Evolutionary conservation across 2,888 invertebrate species (phyloP).

Genomic region (Dryobota labecula): DNA sequence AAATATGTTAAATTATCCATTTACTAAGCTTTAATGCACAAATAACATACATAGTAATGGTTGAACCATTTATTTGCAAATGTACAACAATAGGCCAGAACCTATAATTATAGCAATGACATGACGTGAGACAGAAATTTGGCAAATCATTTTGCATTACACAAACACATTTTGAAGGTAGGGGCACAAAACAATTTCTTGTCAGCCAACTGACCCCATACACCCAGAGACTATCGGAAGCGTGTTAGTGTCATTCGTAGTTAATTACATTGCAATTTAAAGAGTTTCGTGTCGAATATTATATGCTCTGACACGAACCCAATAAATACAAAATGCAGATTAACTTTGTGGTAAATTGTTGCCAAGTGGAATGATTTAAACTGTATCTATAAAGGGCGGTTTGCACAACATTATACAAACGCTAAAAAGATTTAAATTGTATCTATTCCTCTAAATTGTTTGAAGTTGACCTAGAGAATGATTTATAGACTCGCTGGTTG

Average conservation of each 20-base stretch:
- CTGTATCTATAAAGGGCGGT: background rate
- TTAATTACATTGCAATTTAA: background rate
- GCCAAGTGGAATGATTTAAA: slow-evolving; percentile 18
- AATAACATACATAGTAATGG: slow-evolving; percentile 82
- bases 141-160: slow-evolving; percentile 21
- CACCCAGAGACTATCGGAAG: background rate
- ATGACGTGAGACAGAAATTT: slow-evolving; percentile 46
- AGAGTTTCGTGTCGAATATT: background rate
- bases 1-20: slow-evolving; percentile 74
- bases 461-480: background rate
- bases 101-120: slow-evolving; percentile 56
- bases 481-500: background rate
- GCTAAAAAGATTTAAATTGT: background rate
- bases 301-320: background rate
- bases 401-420: slow-evolving; percentile 10
- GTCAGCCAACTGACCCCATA: background rate
- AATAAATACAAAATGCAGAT: slow-evolving; percentile 11
- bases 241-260: slow-evolving; percentile 1
- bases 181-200: slow-evolving; percentile 13
- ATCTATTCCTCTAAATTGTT: slow-evolving; percentile 1
- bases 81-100: slow-evolving; percentile 81
- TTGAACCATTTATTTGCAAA: slow-evolving; percentile 82
- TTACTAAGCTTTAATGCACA: slow-evolving; percentile 89
- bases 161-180: slow-evolving; percentile 11
- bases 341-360: slow-evolving; percentile 4